These are phyloP conservation scores for Hirundichthys speculiger DNA, from an alignment of 2,113 vertebrate species.

Conservation along the genomic window DNA sequence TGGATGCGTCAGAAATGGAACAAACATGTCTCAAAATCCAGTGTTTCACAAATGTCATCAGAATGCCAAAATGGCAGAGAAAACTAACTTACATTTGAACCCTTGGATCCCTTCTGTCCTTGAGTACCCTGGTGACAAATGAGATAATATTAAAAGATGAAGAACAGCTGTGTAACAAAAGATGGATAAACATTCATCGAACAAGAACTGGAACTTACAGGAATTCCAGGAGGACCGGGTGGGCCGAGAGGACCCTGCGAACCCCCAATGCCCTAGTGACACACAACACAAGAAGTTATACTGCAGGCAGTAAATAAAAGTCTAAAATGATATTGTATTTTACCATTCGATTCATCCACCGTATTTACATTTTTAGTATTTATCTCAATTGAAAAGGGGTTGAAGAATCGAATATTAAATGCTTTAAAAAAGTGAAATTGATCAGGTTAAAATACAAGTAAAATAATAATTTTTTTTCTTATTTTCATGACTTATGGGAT, in stretches of 20 bases:
- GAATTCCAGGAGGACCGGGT: conserved; percentile 93
- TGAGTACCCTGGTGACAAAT: conserved; percentile 84
- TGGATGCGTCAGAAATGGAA: background rate
- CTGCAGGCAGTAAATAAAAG: background rate
- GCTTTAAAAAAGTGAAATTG: too few species aligned
- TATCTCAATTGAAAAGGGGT: too few species aligned
- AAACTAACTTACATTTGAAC: conserved; percentile 86
- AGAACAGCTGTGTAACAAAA: background rate
- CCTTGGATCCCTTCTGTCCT: conserved; percentile 96
- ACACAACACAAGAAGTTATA: conserved; percentile 19
- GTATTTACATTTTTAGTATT: too few species aligned
- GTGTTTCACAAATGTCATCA: background rate
- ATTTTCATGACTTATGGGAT: background rate
- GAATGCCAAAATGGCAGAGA: conserved; percentile 10
- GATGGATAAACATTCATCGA: background rate
- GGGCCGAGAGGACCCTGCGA: conserved; percentile 90
- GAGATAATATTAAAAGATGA: background rate
- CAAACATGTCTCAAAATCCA: background rate
- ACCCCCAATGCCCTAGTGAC: conserved; percentile 86
- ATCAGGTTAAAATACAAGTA: background rate
- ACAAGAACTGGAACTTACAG: conserved; percentile 82
- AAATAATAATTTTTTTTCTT: background rate
- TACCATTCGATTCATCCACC: too few species aligned
- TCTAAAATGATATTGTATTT: background rate
- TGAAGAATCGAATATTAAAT: too few species aligned